Percentiles rank a stretch among this genome's conserved stretches.
phyloP scores from a whole-genome alignment of 2,113 vertebrate genomes.

The Stictonetta naevosa region DNA sequence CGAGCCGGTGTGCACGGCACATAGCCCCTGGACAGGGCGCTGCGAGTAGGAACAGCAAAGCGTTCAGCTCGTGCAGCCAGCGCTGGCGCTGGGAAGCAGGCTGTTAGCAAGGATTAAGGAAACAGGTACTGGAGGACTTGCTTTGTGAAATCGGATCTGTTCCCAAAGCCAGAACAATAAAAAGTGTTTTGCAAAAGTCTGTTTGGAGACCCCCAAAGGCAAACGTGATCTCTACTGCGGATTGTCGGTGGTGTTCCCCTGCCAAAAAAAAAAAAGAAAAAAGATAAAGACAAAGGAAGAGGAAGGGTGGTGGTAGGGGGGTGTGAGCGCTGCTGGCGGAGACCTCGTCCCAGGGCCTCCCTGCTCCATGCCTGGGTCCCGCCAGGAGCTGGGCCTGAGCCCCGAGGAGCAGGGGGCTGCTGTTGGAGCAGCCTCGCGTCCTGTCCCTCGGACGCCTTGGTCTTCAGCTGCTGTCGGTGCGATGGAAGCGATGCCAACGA shows the following conservation, averaged over 20 bases:
- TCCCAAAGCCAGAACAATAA: background rate
- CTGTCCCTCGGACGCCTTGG: rapidly evolving
- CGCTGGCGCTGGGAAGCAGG: background rate
- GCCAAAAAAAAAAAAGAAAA: background rate
- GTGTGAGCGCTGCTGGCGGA: background rate
- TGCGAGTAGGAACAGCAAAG: background rate
- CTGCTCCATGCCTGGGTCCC: background rate
- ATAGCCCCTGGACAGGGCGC: background rate
- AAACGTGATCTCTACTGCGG: background rate
- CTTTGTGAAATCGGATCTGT: background rate
- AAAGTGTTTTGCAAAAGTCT: background rate
- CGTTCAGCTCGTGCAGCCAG: background rate
- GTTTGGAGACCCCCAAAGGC: background rate
- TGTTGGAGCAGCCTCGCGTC: background rate
- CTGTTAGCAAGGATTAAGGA: background rate
- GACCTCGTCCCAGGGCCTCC: background rate
- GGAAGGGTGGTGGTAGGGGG: background rate
- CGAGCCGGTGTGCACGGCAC: rapidly evolving
- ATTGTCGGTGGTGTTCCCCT: background rate
- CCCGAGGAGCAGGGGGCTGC: background rate
- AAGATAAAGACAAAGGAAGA: no score
- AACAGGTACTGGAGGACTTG: background rate
- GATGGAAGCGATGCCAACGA: background rate
- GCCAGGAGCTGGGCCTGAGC: background rate
- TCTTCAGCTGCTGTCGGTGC: background rate